phyloP scores from a whole-genome alignment of 1,140 invertebrate species.

The Agrilus planipennis region DNA sequence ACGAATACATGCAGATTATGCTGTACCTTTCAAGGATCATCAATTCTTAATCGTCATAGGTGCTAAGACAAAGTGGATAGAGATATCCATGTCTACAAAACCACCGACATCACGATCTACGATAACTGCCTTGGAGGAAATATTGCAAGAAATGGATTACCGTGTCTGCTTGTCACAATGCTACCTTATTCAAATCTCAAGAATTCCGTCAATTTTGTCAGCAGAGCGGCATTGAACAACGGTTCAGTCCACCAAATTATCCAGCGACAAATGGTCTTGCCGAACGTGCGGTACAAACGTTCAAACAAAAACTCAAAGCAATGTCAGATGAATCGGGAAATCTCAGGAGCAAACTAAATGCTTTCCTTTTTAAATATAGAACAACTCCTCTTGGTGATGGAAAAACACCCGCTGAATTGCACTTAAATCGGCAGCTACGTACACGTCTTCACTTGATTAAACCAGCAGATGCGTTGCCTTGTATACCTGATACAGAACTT shows the following conservation, averaged over 20 bases:
- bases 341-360: conserved; percentile 12
- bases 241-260: conserved; percentile 21
- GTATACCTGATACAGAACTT: too few species aligned
- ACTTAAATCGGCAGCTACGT: too few species aligned
- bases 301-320: conserved; percentile 22
- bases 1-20: conserved; percentile 17
- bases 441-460: too few species aligned
- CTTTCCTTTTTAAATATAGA: conserved; percentile 19
- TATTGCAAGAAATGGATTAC: too few species aligned
- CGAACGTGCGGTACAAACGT: conserved; percentile 27
- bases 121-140: too few species aligned
- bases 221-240: conserved; percentile 20
- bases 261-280: conserved; percentile 26
- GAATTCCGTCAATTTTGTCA: conserved; percentile 19
- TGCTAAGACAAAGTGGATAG: conserved; percentile 36
- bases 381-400: conserved; percentile 16
- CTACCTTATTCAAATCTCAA: conserved; percentile 21
- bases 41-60: conserved; percentile 22
- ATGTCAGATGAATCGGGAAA: conserved; percentile 11
- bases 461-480: too few species aligned
- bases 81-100: conserved; percentile 12
- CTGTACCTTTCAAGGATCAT: conserved; percentile 13
- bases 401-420: too few species aligned
- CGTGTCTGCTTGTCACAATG: too few species aligned
- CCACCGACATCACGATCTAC: conserved; percentile 8